A percentile compares a stretch with the other conserved stretches of the same genome.
phyloP scores from a whole-genome alignment of 2,888 invertebrate species.

The Lasioglossum pauxillum region DNA sequence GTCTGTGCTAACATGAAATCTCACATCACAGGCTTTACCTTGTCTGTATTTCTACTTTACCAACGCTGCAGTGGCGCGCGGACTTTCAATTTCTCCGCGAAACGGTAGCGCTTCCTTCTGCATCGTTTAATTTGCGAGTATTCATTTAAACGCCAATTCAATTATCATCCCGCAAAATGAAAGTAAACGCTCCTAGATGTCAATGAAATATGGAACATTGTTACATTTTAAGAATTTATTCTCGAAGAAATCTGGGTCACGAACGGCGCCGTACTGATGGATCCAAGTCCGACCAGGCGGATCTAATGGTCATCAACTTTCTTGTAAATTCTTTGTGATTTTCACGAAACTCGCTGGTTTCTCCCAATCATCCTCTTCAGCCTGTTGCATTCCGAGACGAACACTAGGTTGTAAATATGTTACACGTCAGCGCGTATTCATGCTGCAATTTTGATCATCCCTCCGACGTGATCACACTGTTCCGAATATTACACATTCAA shows the following conservation, averaged over 20 bases:
- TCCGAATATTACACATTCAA: conserved; percentile 28
- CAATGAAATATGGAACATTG: conserved; percentile 2
- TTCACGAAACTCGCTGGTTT: conserved; percentile 58
- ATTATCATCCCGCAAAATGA: conserved; percentile 2
- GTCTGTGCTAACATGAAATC: too few relatives aligned
- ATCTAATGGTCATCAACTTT: conserved; percentile 76
- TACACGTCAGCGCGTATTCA: conserved; percentile 47
- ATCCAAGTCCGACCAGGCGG: conserved; percentile 69
- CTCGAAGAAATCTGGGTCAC: conserved; percentile 60
- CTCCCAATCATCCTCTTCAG: conserved; percentile 53
- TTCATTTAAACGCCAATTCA: neutral
- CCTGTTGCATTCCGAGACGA: conserved; percentile 38
- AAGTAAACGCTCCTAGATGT: conserved; percentile 14
- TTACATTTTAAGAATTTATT: conserved; percentile 24
- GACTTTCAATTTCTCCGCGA: conserved; percentile 41
- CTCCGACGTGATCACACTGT: conserved; percentile 10
- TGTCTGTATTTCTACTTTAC: conserved; percentile 29
- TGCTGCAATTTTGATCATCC: conserved; percentile 12
- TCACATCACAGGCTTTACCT: neutral
- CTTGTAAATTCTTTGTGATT: conserved; percentile 73
- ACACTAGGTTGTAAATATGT: conserved; percentile 27
- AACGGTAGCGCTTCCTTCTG: neutral
- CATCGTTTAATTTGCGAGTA: neutral
- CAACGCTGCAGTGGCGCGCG: neutral
- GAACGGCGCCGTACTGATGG: conserved; percentile 61